Evolutionary conservation across 2,797 vertebrate species (phyloP), one percentile per base, ranked within the genome.

Genomic region (Heliangelus exortis): DNA sequence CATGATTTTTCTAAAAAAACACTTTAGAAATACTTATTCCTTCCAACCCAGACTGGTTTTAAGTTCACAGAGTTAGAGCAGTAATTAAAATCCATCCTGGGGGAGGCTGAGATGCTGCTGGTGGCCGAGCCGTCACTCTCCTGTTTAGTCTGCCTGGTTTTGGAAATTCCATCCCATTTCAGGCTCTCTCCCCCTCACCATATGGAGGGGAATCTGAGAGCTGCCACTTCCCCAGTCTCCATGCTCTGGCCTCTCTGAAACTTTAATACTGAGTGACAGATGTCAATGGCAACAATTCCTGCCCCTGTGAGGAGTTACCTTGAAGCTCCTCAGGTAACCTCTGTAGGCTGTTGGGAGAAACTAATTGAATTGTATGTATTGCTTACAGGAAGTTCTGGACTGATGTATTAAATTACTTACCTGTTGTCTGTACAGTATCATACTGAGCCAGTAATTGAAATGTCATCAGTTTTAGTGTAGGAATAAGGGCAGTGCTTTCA

Each of bases 301-400:
- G 87, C 84, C 82, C 74, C 10, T 73, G n/a, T 78, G 74, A 87
- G 83, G 87, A 33, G 53, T 87, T 92, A 86, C 54, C 63, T 93
- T 57, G 57, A 90, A 92, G 71, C 59, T 96, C 84, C 90, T 95
- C 72, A 94, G 93, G 80, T 93, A 96, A 95, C 93, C 15, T 20
- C 47, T 92, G 72, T 75, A 79, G 67, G 87, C 89, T 87, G 58
- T 91, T 94, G 73, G 92, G 66, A 95, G 73, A 72, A 93, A 76
- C 85, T 97, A 96, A 97, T 95, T 95, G 91, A 91, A 95, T 95
- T 95, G 80, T 51, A 43, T 92, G 57, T 83, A 91, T 93, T 96
- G 84, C 89, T 97, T 95, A 77, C 88, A 95, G 92, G 95, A 89
- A 86, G 93, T 93, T 95, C 69, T 90, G 86, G 84, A 39, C 72